A percentile compares a stretch with the other conserved stretches of the same genome.
Conservation (phyloP, 2,888 invertebrate genomes). For the Yponomeuta evonymella region DNA sequence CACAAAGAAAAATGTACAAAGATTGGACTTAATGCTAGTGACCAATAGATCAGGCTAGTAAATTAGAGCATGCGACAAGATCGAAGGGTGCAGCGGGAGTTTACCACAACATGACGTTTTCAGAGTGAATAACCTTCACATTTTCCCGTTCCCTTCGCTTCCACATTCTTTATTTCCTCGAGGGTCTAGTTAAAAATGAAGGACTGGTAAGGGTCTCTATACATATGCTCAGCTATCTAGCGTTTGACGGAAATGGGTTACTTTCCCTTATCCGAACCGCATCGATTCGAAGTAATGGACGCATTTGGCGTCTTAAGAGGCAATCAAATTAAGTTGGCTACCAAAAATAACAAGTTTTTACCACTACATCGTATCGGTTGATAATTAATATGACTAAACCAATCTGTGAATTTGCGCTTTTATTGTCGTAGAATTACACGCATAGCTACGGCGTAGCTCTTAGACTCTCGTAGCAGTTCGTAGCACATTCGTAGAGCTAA, state of each 20-base stretch:
- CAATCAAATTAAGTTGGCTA: background rate
- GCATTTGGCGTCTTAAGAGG: conserved; percentile 1
- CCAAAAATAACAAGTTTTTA: no score
- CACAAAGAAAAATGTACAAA: no score
- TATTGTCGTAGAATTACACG: background rate
- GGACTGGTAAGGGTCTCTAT: background rate
- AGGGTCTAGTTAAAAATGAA: background rate
- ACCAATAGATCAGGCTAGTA: no score
- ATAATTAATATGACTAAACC: no score
- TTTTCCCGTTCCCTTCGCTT: background rate
- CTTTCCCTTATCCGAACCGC: background rate
- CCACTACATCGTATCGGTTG: no score
- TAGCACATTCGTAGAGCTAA: background rate
- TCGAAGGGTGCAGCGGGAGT: no score
- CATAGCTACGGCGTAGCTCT: conserved; percentile 3
- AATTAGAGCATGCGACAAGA: no score
- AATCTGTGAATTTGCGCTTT: no score
- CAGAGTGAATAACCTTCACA: background rate
- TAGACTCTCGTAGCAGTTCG: background rate
- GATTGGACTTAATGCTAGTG: no score
- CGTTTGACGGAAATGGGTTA: conserved; percentile 1
- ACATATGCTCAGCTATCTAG: background rate
- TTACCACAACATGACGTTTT: background rate
- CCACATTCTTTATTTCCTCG: background rate
- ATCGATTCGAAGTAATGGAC: background rate